Conservation (phyloP, 2,113 vertebrate genomes). For the Anseranas semipalmata region DNA sequence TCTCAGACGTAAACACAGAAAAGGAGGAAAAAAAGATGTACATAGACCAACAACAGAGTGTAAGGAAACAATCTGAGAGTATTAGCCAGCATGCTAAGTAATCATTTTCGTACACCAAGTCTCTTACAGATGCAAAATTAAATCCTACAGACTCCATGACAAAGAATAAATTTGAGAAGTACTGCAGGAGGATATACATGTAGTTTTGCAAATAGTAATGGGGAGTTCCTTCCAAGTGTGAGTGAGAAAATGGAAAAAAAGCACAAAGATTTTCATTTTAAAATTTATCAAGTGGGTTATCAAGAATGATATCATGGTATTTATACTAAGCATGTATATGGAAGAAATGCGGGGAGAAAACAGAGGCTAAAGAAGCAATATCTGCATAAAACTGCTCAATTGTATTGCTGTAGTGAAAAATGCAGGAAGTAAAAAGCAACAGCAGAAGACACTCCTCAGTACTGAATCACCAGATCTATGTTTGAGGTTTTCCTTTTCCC, state of each 20-base stretch:
- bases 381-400: not conserved
- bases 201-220: not conserved
- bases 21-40: not conserved
- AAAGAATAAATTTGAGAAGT: not conserved
- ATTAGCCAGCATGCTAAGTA: not conserved
- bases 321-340: not conserved
- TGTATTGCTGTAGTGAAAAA: not conserved
- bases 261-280: not conserved
- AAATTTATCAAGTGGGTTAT: not conserved
- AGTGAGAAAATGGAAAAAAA: not conserved
- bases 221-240: not conserved
- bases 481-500: not conserved
- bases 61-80: not conserved
- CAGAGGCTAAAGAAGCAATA: not conserved
- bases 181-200: not conserved
- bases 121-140: not conserved
- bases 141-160: not conserved
- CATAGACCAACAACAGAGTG: not conserved
- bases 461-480: not conserved
- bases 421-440: not conserved
- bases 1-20: not conserved
- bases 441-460: not conserved
- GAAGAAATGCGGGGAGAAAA: not conserved
- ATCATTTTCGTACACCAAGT: not conserved
- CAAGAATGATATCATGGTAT: not conserved